Base-by-base conservation (phyloP, 2,888 invertebrate genomes). In the Polietes domitor region DNA sequence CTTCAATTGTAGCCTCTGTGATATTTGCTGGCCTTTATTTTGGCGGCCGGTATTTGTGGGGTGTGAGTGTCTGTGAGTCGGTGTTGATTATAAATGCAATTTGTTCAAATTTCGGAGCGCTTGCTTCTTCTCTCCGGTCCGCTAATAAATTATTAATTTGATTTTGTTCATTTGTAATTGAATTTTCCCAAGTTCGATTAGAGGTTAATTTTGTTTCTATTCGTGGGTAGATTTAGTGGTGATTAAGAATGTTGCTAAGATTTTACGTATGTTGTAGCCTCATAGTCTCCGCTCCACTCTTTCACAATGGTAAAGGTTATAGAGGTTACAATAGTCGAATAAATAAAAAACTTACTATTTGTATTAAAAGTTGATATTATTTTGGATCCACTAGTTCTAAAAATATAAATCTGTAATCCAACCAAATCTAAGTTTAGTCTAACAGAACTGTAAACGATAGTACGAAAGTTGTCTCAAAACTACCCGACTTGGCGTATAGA, bases 41-140 rank as follows among this genome's bases (percentile, higher is more conserved):
- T 55, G 77, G 19, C 19, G 50, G 21, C 17, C 24, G 28, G 55
- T 15, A 12, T 47, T n/a, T 15, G 47, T 47, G 1, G 4, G 32
- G 47, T 47, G 47, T n/a, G 37, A 7, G 68, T 50, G 58, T 76
- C 58, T 76, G 75, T 75, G 65, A 75, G 70, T 84, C 37, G 76
- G 81, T 76, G 78, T 84, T 76, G 84, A 84, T 84, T 84, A 74
- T 79, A 77, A 84, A 81, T 76, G 73, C 76, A 84, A 81, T 81
- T 84, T 84, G 84, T 84, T 73, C 61, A 63, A n/a, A 55, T 58
- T 72, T 72, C 21, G 37, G n/a, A 28, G n/a, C 9, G 1, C 1
- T n/a, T 53, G 15, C 17, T 71, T 43, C 24, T 50, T 15, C n/a
- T n/a, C 41, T 55, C 68, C 76, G 68, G 73, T 24, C 78, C 53